These are phyloP conservation scores for Rhopalosiphum maidis DNA, from an alignment of 1,140 invertebrate species.

Conservation along the genomic window DNA sequence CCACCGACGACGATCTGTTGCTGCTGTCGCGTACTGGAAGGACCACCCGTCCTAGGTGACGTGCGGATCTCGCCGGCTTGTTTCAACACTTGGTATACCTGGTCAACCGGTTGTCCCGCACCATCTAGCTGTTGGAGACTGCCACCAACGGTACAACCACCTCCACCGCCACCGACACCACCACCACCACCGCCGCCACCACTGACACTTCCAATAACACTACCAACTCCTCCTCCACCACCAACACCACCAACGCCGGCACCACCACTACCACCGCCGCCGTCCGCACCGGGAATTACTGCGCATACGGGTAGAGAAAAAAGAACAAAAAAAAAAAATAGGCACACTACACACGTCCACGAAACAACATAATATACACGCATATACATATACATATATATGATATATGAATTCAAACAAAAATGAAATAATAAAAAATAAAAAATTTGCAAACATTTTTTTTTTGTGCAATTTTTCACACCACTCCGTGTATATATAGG, in stretches of 20 bases:
- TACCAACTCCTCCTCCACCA: background rate
- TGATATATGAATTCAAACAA: background rate
- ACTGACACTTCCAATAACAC: background rate
- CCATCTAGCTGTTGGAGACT: background rate
- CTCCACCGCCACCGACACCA: background rate
- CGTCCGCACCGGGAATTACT: conserved; percentile 49
- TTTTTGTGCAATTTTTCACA: conserved; percentile 51
- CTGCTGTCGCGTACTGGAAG: conserved; percentile 52
- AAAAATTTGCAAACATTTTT: conserved; percentile 31
- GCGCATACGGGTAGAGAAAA: conserved; percentile 48
- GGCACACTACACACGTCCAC: conserved; percentile 4
- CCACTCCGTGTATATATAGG: conserved; percentile 43
- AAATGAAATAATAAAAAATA: background rate
- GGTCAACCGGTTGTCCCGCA: conserved; percentile 74
- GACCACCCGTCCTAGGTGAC: conserved; percentile 60
- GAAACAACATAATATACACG: background rate
- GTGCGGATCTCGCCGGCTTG: conserved; percentile 82
- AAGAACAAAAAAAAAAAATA: conserved; percentile 21
- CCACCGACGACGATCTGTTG: conserved; percentile 58
- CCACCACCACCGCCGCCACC: background rate
- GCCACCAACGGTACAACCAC: conserved; percentile 52
- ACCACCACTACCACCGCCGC: conserved; percentile 2
- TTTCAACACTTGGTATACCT: conserved; percentile 91
- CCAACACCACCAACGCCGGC: background rate
- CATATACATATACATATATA: background rate